Base-by-base conservation (phyloP, 2,888 invertebrate species). In the Drosophila parthenogenetica region DNA sequence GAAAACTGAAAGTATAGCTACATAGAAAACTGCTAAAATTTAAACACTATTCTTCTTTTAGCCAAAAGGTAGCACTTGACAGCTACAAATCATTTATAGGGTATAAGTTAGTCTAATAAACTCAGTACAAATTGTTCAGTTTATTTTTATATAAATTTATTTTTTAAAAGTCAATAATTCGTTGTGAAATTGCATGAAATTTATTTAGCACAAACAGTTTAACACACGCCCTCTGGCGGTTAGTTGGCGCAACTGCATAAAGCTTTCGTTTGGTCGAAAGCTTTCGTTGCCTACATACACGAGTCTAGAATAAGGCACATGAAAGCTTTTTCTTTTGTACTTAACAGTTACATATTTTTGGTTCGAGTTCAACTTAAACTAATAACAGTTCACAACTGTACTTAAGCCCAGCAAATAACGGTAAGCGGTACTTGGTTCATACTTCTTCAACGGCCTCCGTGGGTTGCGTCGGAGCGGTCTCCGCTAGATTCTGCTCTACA, bases 391-490 rank as follows among this genome's bases (percentile, higher is more conserved):
- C 35, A 22, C 22, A 22, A 22, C 22, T 22, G 22, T 22, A 22
- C 22, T 22, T 22, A 22, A 22, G 22, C 22, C 22, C 22, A 22
- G 22, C 22, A 22, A 22, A 3, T 35, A 35, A 35, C 35, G 13
- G 35, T 35, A 35, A 35, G 1, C 13, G 35, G 39, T 16, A 16
- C 16, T 40, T 13, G 37, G 22, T n/a, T 32, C 73, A 77, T 10
- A 66, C 73, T 59, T 60, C 65, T 35, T 82, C 81, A 7, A 46
- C 37, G 40, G 69, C 14, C 51, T 81, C 79, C 40, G 67, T 49
- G 2, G 51, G 54, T 29, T 73, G 73, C n/a, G 53, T 53, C 5
- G 55, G 17, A 5, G 46, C 58, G 25, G 10, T 40, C 13, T 69
- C 71, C 13, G 57, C 69, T 48, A 87, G 54, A 48, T 85, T 86